These are phyloP conservation scores for Mizuhopecten yessoensis DNA, from an alignment of 1,140 invertebrate species.

Conservation along the genomic window DNA sequence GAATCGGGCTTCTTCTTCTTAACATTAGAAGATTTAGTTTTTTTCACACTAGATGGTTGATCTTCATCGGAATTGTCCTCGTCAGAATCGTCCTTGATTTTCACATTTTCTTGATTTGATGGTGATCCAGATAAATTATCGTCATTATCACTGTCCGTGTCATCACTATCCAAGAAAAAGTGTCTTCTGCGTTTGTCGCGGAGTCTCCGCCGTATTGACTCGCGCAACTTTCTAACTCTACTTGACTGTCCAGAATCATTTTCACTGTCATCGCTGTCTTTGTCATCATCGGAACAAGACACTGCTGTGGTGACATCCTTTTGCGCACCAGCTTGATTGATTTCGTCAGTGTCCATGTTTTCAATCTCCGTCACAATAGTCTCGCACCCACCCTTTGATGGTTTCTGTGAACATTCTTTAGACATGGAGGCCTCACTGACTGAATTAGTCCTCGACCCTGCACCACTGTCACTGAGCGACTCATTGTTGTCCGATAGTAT, in stretches of 20 bases:
- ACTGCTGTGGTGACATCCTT: constrained; percentile 50
- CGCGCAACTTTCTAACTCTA: neutral
- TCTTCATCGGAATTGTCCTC: constrained; percentile 64
- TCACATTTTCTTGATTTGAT: constrained; percentile 26
- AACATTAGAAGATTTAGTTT: constrained; percentile 48
- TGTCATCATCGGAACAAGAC: constrained; percentile 52
- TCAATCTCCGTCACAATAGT: constrained; percentile 40
- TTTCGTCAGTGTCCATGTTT: constrained; percentile 57
- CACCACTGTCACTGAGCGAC: constrained; percentile 1
- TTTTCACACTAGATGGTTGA: constrained; percentile 50
- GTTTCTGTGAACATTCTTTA: neutral
- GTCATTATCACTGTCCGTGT: constrained; percentile 65
- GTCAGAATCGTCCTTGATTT: constrained; percentile 70
- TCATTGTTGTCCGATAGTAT: constrained; percentile 37
- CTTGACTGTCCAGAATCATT: neutral
- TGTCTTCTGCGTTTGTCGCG: neutral
- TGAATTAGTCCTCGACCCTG: constrained; percentile 46
- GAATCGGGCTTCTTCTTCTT: constrained; percentile 31
- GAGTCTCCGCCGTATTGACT: neutral
- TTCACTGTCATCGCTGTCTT: constrained; percentile 47
- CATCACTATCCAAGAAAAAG: constrained; percentile 56
- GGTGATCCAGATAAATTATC: neutral
- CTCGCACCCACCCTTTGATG: constrained; percentile 42
- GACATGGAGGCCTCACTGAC: constrained; percentile 27
- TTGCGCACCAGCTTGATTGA: constrained; percentile 45